Conservation (phyloP, 2,797 vertebrate species). For the Enteromius treurensis region DNA sequence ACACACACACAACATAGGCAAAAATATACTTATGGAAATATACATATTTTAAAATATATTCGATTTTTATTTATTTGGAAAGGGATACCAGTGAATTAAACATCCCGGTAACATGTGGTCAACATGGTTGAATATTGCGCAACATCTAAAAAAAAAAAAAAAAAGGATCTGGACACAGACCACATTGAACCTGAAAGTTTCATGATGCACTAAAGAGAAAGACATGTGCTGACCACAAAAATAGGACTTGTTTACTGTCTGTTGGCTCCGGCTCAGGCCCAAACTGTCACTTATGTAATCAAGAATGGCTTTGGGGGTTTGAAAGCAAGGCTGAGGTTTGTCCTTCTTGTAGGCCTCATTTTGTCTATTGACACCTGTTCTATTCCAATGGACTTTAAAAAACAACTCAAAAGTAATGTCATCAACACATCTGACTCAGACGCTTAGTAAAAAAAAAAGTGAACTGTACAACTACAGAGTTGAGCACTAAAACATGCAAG, state of each 20-base stretch:
- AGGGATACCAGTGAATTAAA: not conserved
- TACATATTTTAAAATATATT: not conserved
- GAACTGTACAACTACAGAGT: not conserved
- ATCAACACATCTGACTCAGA: not conserved
- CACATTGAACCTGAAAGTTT: constrained; percentile 24
- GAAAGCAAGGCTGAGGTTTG: not conserved
- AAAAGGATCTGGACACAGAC: not conserved
- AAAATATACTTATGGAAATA: not conserved
- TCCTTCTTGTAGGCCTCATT: constrained; percentile 20
- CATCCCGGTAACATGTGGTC: not conserved
- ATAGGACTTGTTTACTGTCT: constrained; percentile 17
- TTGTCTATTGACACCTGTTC: not conserved
- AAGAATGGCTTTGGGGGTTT: constrained; percentile 6
- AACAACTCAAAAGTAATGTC: not conserved
- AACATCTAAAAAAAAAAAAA: not conserved
- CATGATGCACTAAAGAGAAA: not conserved
- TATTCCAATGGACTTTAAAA: not conserved
- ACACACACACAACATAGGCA: no score
- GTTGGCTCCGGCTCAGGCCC: not conserved
- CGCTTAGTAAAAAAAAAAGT: not conserved
- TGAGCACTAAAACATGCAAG: not conserved
- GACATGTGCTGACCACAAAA: not conserved
- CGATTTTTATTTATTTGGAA: not conserved
- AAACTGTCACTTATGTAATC: constrained; percentile 17
- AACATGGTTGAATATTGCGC: constrained; percentile 18